phyloP scores from a whole-genome alignment of 1,140 invertebrate genomes.

The Lasioglossum baleicum region DNA sequence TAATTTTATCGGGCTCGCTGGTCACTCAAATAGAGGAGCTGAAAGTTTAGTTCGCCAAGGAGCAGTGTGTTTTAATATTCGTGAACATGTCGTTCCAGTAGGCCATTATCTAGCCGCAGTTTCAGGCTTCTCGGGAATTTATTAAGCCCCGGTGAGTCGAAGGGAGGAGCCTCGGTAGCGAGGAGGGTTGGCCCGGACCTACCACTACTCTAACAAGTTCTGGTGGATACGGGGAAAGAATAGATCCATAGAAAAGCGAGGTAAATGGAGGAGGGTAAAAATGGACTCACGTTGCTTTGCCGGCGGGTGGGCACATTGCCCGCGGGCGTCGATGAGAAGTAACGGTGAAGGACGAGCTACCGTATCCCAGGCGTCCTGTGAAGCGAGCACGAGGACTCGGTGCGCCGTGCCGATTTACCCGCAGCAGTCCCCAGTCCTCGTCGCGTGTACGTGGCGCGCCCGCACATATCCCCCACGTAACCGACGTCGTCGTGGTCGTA shows the following conservation, averaged over 20 bases:
- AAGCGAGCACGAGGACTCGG: conserved; percentile 69
- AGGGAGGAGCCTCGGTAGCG: too few species aligned
- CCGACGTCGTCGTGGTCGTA: conserved; percentile 57
- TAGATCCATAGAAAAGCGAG: background rate
- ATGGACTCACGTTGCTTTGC: conserved; percentile 76
- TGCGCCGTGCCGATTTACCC: conserved; percentile 71
- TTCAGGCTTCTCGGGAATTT: too few species aligned
- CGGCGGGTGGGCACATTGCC: conserved; percentile 80
- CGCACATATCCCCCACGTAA: conserved; percentile 66
- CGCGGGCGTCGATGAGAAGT: conserved; percentile 77
- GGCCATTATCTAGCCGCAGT: too few species aligned
- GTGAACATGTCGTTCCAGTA: too few species aligned
- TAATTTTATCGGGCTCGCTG: too few species aligned
- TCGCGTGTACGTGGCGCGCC: conserved; percentile 64
- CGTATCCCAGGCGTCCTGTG: conserved; percentile 75
- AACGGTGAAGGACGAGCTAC: conserved; percentile 76
- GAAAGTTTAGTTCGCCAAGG: too few species aligned
- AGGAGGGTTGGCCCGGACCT: too few species aligned
- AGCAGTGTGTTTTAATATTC: too few species aligned
- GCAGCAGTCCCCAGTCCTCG: conserved; percentile 69
- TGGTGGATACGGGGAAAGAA: too few species aligned
- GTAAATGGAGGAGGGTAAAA: background rate
- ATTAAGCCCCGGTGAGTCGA: too few species aligned
- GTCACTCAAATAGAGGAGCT: too few species aligned
- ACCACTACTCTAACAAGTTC: too few species aligned